Conservation (phyloP, 1,140 invertebrate species). For the Maconellicoccus hirsutus region DNA sequence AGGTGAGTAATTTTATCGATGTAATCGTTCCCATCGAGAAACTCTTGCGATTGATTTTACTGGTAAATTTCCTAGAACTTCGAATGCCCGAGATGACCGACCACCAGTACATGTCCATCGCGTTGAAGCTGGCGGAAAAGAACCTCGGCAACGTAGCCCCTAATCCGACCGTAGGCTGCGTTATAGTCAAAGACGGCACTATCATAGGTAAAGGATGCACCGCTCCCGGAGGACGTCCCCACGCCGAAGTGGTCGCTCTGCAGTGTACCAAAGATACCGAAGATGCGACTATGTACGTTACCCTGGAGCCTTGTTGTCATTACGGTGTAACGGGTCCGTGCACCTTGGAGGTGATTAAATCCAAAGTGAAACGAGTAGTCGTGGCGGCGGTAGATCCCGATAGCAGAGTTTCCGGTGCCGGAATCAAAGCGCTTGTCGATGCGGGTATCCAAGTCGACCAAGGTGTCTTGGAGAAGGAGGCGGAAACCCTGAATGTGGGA, state of each 20-base stretch:
- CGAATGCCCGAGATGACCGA: conserved; percentile 20
- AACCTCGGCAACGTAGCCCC: conserved; percentile 4
- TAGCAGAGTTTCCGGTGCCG: background rate
- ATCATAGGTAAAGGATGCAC: conserved; percentile 23
- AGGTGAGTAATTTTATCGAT: too few relatives aligned
- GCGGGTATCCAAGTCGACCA: background rate
- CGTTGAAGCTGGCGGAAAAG: conserved; percentile 22
- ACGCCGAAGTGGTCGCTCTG: conserved; percentile 24
- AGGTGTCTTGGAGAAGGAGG: background rate
- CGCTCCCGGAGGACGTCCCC: conserved; percentile 10
- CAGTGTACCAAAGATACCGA: background rate
- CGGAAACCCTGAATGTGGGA: background rate
- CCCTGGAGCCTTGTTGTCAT: conserved; percentile 25
- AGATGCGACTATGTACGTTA: conserved; percentile 25
- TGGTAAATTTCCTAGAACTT: too few relatives aligned
- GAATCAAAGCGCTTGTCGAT: background rate
- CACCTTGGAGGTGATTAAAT: background rate
- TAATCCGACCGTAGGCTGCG: conserved; percentile 25
- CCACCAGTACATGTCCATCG: conserved; percentile 11
- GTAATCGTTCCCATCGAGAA: too few relatives aligned
- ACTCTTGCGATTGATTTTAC: too few relatives aligned
- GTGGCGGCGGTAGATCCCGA: conserved; percentile 8
- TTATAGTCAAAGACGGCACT: conserved; percentile 17
- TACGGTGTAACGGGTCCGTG: conserved; percentile 24
- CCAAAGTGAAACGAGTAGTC: background rate